phyloP scores from a whole-genome alignment of 2,888 invertebrate genomes.

The Agrotis exclamationis region DNA sequence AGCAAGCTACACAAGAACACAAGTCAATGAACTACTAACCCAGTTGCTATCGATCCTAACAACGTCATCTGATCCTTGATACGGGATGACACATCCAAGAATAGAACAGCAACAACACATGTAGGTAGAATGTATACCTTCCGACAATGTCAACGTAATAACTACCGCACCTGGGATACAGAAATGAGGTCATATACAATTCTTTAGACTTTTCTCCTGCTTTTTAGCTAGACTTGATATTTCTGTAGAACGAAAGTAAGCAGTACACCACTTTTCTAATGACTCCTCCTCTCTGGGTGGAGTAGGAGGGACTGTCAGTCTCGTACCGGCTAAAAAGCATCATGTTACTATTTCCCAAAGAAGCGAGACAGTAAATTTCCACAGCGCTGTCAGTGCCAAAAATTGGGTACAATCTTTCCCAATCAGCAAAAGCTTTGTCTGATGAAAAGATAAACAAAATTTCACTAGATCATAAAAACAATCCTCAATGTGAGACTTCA shows the following conservation, averaged over 20 bases:
- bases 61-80: slow-evolving; percentile 17
- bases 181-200: not conserved
- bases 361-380: too few species aligned
- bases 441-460: not conserved
- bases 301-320: too few species aligned
- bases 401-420: too few species aligned
- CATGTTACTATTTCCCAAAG: too few species aligned
- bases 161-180: not conserved
- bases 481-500: not conserved
- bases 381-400: too few species aligned
- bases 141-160: not conserved
- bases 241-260: too few species aligned
- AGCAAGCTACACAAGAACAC: not conserved
- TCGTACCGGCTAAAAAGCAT: too few species aligned
- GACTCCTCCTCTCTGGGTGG: too few species aligned
- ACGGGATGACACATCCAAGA: slow-evolving; percentile 8
- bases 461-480: not conserved
- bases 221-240: not conserved
- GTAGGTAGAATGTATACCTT: not conserved
- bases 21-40: slow-evolving; percentile 19
- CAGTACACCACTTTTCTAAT: too few species aligned
- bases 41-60: slow-evolving; percentile 12
- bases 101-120: slow-evolving; percentile 13
- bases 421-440: too few species aligned
- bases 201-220: not conserved